Evolutionary conservation across 2,113 vertebrate genomes (phyloP).

Genomic region (Phyllostomus hastatus): DNA sequence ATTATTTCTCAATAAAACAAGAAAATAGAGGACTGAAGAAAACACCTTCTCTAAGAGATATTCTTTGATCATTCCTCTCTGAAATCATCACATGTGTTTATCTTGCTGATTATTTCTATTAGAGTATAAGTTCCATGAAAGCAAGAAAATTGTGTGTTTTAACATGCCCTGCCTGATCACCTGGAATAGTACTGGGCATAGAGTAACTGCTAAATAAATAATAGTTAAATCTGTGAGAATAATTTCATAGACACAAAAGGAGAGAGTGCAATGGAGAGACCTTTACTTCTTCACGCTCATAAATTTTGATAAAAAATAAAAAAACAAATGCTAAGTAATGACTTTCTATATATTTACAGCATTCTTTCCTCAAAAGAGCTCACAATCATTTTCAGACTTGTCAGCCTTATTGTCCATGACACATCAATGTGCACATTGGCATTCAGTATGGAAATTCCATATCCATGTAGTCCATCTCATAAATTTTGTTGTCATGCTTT

Average conservation of each 20-base stretch:
- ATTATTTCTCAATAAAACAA: background rate
- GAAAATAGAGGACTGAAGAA: background rate
- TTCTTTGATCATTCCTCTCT: background rate
- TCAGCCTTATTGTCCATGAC: constrained; percentile 43
- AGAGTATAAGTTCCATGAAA: background rate
- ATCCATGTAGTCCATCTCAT: constrained; percentile 43
- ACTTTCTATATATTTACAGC: background rate
- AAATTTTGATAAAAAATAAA: background rate
- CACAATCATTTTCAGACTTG: constrained; percentile 32
- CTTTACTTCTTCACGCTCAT: background rate
- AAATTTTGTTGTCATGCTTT: constrained; percentile 67
- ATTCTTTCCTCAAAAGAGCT: constrained; percentile 25
- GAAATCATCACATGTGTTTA: background rate
- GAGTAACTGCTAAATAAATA: background rate
- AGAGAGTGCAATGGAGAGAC: background rate
- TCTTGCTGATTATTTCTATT: background rate
- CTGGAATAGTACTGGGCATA: background rate
- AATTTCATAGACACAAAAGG: background rate
- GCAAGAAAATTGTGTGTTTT: background rate
- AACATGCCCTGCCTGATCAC: background rate
- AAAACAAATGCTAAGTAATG: background rate
- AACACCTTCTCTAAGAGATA: background rate
- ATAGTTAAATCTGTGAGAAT: background rate
- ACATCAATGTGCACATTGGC: constrained; percentile 45
- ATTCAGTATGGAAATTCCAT: constrained; percentile 50